A percentile compares a stretch with the other conserved stretches of the same genome.
Evolutionary conservation across 2,888 invertebrate genomes (phyloP).

Genomic region (Morinoia aosen): DNA sequence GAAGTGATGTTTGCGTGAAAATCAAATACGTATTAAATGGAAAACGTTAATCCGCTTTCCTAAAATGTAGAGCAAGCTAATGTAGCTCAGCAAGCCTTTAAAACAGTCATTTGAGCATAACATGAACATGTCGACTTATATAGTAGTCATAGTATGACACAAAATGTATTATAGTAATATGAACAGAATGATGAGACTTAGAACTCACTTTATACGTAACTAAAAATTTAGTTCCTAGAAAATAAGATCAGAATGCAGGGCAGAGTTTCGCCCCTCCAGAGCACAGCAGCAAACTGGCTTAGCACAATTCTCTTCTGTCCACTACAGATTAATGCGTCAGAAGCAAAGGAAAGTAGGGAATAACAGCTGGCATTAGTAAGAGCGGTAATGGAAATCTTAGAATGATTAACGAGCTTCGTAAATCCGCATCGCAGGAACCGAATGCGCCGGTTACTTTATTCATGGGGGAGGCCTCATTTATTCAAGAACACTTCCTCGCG

Average conservation of each 20-base stretch:
- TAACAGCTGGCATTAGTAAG: conserved; percentile 23
- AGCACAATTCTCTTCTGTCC: neutral
- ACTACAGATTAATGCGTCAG: neutral
- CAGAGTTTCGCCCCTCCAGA: neutral
- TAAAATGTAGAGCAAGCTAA: neutral
- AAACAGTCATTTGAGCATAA: neutral
- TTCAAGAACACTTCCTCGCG: neutral
- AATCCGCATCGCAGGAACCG: conserved; percentile 1
- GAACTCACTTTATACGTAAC: neutral
- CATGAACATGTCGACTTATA: neutral
- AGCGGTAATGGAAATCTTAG: conserved; percentile 47
- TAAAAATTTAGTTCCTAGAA: neutral
- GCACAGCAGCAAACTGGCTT: neutral
- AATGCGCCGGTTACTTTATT: neutral
- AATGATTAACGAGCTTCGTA: conserved; percentile 42
- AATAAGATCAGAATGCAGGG: neutral
- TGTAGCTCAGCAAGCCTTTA: neutral
- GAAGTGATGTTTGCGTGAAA: neutral
- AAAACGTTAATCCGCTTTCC: neutral
- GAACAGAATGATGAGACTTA: neutral
- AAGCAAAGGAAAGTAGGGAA: conserved; percentile 7
- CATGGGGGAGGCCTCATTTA: neutral
- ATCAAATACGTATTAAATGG: neutral
- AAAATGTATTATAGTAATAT: neutral
- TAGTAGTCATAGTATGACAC: neutral